Evolutionary conservation across 2,797 vertebrate species (phyloP), one percentile per base, ranked within the genome.

Genomic region (Ctenopoma kingsleyae): DNA sequence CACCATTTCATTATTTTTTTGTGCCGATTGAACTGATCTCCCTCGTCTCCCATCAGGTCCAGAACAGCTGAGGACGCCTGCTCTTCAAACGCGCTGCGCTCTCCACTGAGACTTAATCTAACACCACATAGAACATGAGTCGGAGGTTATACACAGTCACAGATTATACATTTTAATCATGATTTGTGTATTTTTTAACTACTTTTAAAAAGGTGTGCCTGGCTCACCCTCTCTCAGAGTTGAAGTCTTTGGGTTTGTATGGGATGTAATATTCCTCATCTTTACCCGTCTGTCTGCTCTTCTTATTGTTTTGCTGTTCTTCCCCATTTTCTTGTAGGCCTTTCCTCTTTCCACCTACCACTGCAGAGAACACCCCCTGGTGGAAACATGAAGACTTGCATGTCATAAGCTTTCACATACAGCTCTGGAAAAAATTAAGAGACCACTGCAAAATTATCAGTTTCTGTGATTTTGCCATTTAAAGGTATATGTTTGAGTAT

Each of bases 31-130:
- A 99, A 79, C 25, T 88, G 91, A 30, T 92, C 89, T 2, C 93
- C 91, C 36, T 99, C 96, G 0, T 99, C 98, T 0, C 98, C 98
- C 96, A 99, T 96, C 63, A 99, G 93, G 85, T 99, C 98, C 56
- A 99, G 94, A 52, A 98, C 89, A 0, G 97, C 98, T 0, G 96
- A 90, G 0, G 96, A 96, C 0, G 94, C 97, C 86, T 98, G 97
- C 82, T 97, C 95, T 66, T 99, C 97, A 0, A 99, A 99, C 19
- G 92, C 71, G 0, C 70, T 96, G 41, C 92, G 90, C 0, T 96
- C 94, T 0, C 87, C 84, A 0, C 92, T 48, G 0, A 98, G 71
- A 0, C 96, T 95, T 48, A 99, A 93, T 80, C 98, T 99, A 76
- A 8, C 1, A 23, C 2, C 6, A 60, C 8, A 35, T 1, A 19